Evolutionary conservation across 2,113 vertebrate species (phyloP).

Genomic region (Siniperca knerii): DNA sequence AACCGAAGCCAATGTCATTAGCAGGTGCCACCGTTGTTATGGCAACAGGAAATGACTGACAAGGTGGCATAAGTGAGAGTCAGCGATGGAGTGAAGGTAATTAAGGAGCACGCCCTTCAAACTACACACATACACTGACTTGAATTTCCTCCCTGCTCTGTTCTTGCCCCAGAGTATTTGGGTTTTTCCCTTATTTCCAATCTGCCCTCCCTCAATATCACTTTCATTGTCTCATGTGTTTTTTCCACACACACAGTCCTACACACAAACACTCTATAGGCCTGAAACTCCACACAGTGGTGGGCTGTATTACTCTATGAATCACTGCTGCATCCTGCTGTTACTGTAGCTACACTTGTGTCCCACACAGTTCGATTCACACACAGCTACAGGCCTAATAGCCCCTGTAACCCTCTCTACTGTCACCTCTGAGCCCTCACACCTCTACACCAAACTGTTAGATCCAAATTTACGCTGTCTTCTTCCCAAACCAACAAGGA

Average conservation of each 20-base stretch:
- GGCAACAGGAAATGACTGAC: conserved; percentile 73
- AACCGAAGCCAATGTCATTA: conserved; percentile 57
- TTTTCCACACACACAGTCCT: conserved; percentile 28
- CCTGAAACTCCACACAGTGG: conserved; percentile 54
- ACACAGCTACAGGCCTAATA: conserved; percentile 49
- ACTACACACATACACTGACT: background rate
- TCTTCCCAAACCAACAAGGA: background rate
- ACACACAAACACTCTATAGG: conserved; percentile 21
- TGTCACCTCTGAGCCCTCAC: conserved; percentile 40
- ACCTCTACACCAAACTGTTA: conserved; percentile 39
- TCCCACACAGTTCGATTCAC: conserved; percentile 67
- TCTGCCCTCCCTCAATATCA: background rate
- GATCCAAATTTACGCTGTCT: conserved; percentile 24
- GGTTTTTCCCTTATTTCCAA: conserved; percentile 8
- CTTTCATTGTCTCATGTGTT: background rate
- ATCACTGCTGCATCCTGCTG: conserved; percentile 64
- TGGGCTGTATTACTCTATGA: conserved; percentile 62
- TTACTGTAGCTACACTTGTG: conserved; percentile 46
- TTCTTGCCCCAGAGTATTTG: background rate
- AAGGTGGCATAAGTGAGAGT: conserved; percentile 27
- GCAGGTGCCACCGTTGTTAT: conserved; percentile 58
- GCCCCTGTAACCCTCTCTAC: conserved; percentile 32
- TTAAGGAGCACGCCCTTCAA: conserved; percentile 20
- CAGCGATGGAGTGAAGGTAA: conserved; percentile 35
- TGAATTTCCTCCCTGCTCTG: background rate